Percentiles rank a stretch among this genome's conserved stretches.
phyloP scores from a whole-genome alignment of 2,113 vertebrate genomes.

The Thinocorus orbignyianus region DNA sequence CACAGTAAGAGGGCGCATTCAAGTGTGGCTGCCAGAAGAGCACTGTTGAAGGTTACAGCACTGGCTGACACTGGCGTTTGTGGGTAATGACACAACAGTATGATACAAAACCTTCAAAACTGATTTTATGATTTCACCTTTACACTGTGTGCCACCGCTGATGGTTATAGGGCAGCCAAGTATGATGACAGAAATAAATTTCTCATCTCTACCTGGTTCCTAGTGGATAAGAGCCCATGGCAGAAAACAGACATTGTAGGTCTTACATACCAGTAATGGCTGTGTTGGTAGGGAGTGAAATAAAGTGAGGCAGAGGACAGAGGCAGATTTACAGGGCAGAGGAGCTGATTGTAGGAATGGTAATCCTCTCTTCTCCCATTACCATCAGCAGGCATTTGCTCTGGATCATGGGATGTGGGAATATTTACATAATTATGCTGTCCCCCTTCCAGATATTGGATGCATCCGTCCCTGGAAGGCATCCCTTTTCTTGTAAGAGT shows the following conservation, averaged over 20 bases:
- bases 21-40: background rate
- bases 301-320: conserved; percentile 31
- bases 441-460: background rate
- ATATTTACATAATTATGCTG: conserved; percentile 19
- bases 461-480: background rate
- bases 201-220: background rate
- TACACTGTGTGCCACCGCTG: background rate
- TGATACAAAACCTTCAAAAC: background rate
- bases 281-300: conserved; percentile 7
- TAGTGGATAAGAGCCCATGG: background rate
- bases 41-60: background rate
- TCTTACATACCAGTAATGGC: background rate
- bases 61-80: background rate
- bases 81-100: background rate
- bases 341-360: background rate
- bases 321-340: background rate
- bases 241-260: background rate
- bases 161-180: background rate
- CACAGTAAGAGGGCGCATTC: background rate
- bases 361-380: conserved; percentile 52
- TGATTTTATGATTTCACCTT: background rate
- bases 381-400: conserved; percentile 38
- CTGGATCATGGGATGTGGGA: conserved; percentile 20
- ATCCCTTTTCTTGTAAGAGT: background rate
- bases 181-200: background rate